Percentiles rank a stretch among this genome's conserved stretches.
Conservation (phyloP, 2,797 vertebrate species). For the Pygocentrus nattereri region DNA sequence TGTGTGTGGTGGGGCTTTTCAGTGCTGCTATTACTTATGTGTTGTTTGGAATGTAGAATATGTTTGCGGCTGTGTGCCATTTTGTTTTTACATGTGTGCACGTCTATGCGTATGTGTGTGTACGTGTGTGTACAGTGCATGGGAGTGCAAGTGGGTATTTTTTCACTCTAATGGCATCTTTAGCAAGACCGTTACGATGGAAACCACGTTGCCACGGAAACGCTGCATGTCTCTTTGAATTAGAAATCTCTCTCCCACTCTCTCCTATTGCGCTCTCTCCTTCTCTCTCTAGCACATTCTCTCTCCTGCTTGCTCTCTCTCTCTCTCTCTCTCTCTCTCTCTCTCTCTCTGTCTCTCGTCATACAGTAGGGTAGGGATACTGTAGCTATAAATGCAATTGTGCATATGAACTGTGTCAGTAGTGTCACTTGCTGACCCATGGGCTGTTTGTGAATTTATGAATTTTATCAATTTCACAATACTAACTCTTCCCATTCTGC, state of each 20-base stretch:
- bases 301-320: conserved; percentile 9
- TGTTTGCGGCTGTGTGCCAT: conserved; percentile 12
- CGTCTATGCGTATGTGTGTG: conserved; percentile 49
- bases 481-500: not conserved
- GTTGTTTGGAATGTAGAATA: not conserved
- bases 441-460: not conserved
- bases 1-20: not conserved
- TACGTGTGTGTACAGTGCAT: conserved; percentile 68
- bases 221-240: conserved; percentile 93
- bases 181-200: conserved; percentile 83
- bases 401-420: conserved; percentile 27
- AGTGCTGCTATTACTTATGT: not conserved
- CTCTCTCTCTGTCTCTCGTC: not conserved
- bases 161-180: conserved; percentile 85
- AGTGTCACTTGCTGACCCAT: conserved; percentile 30
- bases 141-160: conserved; percentile 74
- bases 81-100: conserved; percentile 1
- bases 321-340: conserved; percentile 36
- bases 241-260: conserved; percentile 87
- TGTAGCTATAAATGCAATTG: conserved; percentile 14
- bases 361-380: not conserved
- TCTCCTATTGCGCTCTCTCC: conserved; percentile 50
- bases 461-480: not conserved
- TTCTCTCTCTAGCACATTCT: too few species aligned
- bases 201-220: conserved; percentile 93